Evolutionary conservation across 2,888 invertebrate species (phyloP), one percentile per base, ranked within the genome.

Genomic region (Diaperis boleti): DNA sequence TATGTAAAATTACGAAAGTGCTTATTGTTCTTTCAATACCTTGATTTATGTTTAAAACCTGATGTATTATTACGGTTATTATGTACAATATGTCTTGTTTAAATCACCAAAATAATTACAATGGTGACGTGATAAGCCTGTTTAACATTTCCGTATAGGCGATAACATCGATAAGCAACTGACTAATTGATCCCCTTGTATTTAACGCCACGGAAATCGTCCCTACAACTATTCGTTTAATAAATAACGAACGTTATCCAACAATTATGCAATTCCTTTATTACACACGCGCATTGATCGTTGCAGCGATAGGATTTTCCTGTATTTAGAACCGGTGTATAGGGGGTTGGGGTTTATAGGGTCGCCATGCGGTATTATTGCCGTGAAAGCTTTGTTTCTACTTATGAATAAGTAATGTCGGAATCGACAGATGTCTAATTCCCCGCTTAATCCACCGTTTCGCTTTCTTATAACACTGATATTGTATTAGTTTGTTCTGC

Each of bases 351-450:
- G 35, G 45, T 35, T 45, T n/a, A 13, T 45, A 11, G 45, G 47
- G 26, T 47, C 37, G 55, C 11, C 26, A 22, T 55, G 55, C 42
- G 55, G 55, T 44, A 44, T 10, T 37, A 57, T 37, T 22, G 45
- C 57, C 44, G 61, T 67, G 59, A 64, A 59, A 64, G 67, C 67
- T 55, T 64, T 62, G 55, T 62, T 62, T 44, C 65, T 52, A 29
- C 35, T 63, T 55, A 65, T 67, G 65, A 67, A 67, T 67, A 64
- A 67, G 64, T 64, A 20, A 67, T 67, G 67, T 44, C 59, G 67
- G 64, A 67, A 67, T 66, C 65, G 65, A 59, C 67, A 67, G 67
- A 66, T 67, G 67, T 60, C 55, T 67, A 64, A 67, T 66, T 37
- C 63, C 50, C 50, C 44, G 52, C 59, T 65, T 67, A 65, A 66